A percentile compares a stretch with the other conserved stretches of the same genome.
Conservation (phyloP, 2,888 invertebrate genomes). For the Neria commutata region DNA sequence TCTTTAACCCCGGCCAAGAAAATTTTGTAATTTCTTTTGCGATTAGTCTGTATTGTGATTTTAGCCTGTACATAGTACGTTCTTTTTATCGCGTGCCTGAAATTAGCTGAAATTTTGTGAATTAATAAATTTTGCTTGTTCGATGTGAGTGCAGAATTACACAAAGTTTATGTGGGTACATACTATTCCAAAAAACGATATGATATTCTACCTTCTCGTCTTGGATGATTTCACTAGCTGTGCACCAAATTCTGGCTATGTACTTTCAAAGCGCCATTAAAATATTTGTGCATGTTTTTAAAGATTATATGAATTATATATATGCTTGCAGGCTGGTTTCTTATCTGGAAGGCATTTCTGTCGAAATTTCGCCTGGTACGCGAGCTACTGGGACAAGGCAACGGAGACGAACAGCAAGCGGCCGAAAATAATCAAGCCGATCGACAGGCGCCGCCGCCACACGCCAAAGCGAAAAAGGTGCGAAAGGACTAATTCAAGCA, state of each 20-base stretch:
- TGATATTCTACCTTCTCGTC: not conserved
- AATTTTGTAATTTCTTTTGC: no score
- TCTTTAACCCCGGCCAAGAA: no score
- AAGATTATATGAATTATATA: not conserved
- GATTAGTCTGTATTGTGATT: no score
- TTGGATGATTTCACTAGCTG: no score
- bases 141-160: not conserved
- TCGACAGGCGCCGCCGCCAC: constrained; percentile 32
- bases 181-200: not conserved
- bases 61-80: no score
- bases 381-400: constrained; percentile 78
- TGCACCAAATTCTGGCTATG: no score
- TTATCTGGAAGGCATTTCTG: constrained; percentile 89
- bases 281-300: not conserved
- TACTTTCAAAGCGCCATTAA: no score
- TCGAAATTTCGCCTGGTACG: constrained; percentile 87
- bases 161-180: not conserved
- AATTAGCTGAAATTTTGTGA: no score
- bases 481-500: constrained; percentile 56
- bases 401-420: constrained; percentile 66
- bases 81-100: no score
- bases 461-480: constrained; percentile 64
- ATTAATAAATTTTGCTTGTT: not conserved
- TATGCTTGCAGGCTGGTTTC: constrained; percentile 77
- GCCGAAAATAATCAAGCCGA: constrained; percentile 19